A percentile compares a stretch with the other conserved stretches of the same genome.
These are phyloP conservation scores for Paragorgia papillata DNA, from an alignment of 92 coral and sea anemone genomes.

Conservation along the genomic window DNA sequence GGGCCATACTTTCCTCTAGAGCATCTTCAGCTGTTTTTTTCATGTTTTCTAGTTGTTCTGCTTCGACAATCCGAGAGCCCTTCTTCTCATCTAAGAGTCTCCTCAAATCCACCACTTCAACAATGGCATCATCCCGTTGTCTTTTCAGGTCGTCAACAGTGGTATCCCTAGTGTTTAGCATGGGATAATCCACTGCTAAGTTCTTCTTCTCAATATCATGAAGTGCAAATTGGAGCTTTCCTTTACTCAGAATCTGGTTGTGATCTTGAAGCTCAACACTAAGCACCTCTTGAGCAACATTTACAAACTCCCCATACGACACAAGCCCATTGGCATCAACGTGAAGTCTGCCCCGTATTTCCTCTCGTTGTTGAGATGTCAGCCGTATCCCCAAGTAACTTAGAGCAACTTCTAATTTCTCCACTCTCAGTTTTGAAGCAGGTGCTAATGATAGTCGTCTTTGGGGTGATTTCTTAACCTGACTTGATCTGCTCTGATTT, in stretches of 20 bases:
- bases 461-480: conserved; percentile 65
- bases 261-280: conserved; percentile 70
- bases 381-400: conserved; percentile 88
- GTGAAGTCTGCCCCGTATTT: conserved; percentile 74
- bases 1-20: conserved; percentile 81
- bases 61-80: conserved; percentile 4
- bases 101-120: conserved; percentile 77
- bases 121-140: conserved; percentile 88
- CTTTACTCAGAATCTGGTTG: conserved; percentile 53
- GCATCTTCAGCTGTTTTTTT: conserved; percentile 68
- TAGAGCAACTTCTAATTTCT: conserved; percentile 96
- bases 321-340: conserved; percentile 81
- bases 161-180: conserved; percentile 38
- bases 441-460: conserved; percentile 96
- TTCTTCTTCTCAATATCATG: conserved; percentile 65
- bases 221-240: conserved; percentile 89
- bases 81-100: conserved; percentile 71
- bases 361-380: conserved; percentile 80
- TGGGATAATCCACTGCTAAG: conserved; percentile 11
- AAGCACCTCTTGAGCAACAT: conserved; percentile 80
- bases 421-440: conserved; percentile 78
- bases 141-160: conserved; percentile 64
- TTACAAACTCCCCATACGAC: conserved; percentile 93
- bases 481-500: conserved; percentile 52
- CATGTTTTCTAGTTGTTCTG: conserved; percentile 25